Conservation (phyloP, 2,797 vertebrate species). For the Euthynnus affinis region DNA sequence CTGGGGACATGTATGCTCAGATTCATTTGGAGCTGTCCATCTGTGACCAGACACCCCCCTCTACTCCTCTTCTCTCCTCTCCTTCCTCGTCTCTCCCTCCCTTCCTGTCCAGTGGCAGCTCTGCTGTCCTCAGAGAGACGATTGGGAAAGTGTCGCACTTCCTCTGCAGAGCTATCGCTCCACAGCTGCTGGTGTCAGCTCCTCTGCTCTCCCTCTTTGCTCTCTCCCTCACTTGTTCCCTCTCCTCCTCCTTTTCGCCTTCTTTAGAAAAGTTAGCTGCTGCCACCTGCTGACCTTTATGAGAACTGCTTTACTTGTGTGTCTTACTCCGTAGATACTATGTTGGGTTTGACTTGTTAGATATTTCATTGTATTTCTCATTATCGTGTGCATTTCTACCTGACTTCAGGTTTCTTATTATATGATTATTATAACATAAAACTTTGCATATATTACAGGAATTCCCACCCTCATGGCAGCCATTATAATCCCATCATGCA, state of each 20-base stretch:
- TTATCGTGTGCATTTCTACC: not conserved
- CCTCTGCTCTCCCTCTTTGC: conserved; percentile 72
- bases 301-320: conserved; percentile 37
- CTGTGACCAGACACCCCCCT: conserved; percentile 57
- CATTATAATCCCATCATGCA: conserved; percentile 99
- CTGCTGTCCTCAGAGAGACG: conserved; percentile 79
- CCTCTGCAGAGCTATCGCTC: conserved; percentile 86
- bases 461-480: conserved; percentile 93
- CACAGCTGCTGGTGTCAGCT: conserved; percentile 83
- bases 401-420: conserved; percentile 2
- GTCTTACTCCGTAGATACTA: no score
- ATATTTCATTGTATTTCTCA: not conserved
- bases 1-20: conserved; percentile 37
- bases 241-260: conserved; percentile 14
- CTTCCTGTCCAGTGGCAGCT: conserved; percentile 75
- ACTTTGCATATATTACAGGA: conserved; percentile 84
- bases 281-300: conserved; percentile 80
- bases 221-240: conserved; percentile 50
- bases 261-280: conserved; percentile 66
- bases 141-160: conserved; percentile 86
- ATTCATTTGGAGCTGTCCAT: conserved; percentile 65
- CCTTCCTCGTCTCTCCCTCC: conserved; percentile 40
- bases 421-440: not conserved
- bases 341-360: not conserved
- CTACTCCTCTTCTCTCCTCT: conserved; percentile 14